Base-by-base conservation (phyloP, 2,113 vertebrate species). In the Pogona vitticeps region DNA sequence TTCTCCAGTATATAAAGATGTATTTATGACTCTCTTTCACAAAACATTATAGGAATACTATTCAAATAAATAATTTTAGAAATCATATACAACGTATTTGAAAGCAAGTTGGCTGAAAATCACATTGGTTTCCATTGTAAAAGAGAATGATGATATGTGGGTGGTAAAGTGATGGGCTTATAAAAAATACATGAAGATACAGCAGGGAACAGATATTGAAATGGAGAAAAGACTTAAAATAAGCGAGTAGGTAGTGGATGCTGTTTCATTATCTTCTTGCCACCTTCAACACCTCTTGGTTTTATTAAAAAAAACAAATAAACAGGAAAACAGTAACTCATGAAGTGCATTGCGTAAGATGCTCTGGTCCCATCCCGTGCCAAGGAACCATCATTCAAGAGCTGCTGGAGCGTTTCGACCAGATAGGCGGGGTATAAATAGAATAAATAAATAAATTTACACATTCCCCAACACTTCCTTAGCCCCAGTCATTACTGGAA, bases 81-180 rank as follows among this genome's bases (percentile, higher is more conserved):
- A 46, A 36, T 77, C 42, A 13, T 71, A 46, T 76, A 42, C 79
- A 90, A 83, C 76, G 36, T 71, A 92, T 65, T 80, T 90, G 83
- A 86, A 92, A 88, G 86, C 78, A 90, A 91, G 92, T 93, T 91
- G 91, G 61, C 59, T 72, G 70, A 91, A 92, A 91, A 94, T 89
- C 90, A 78, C 14, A 90, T 92, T 95, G 68, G 94, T 94, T 94
- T 94, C 92, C 93, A 88, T 86, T 89, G 89, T 91, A 90, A 95
- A 95, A 94, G 75, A 91, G 92, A 92, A 89, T 91, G 91, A 88
- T 79, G 91, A 71, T 85, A 82, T 91, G 95, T 96, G 91, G 95
- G 95, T 90, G 91, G 93, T 33, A 92, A 90, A 92, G 91, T 77
- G 90, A 91, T 92, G 77, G 93, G 36, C 86, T 93, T 88, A 91